Conservation (phyloP, 2,113 vertebrate genomes). For the Maccullochella peelii region DNA sequence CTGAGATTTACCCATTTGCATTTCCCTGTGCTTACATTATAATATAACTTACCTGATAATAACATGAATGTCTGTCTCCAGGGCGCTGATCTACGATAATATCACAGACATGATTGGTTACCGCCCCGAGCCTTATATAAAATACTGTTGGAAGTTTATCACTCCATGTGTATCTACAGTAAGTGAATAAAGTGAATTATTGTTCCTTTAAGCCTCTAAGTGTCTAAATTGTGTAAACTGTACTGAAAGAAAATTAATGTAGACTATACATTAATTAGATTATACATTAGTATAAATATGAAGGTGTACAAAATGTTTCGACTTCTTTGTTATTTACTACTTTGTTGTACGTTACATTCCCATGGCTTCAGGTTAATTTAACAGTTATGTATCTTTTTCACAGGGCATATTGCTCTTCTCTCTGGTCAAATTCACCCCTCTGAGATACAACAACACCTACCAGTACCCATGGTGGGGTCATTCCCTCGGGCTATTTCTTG, state of each 20-base stretch:
- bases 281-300: no score
- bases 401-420: slow-evolving; percentile 9
- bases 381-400: background rate
- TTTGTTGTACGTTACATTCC: background rate
- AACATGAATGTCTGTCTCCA: background rate
- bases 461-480: slow-evolving; percentile 31
- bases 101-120: slow-evolving; percentile 78
- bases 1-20: background rate
- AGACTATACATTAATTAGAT: no score
- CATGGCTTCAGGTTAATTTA: background rate
- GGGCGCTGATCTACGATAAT: background rate
- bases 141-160: slow-evolving; percentile 90
- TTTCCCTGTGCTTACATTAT: background rate
- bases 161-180: slow-evolving; percentile 89
- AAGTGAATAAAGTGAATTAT: slow-evolving; percentile 58
- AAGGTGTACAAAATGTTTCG: no score
- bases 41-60: background rate
- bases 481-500: slow-evolving; percentile 21
- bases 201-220: no score
- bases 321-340: no score
- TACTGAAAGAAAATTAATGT: no score
- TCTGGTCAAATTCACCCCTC: slow-evolving; percentile 12
- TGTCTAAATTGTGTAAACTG: no score
- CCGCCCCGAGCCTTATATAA: slow-evolving; percentile 87
- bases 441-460: slow-evolving; percentile 44